phyloP scores from a whole-genome alignment of 2,797 vertebrate species.

The Arctocebus calabarensis region DNA sequence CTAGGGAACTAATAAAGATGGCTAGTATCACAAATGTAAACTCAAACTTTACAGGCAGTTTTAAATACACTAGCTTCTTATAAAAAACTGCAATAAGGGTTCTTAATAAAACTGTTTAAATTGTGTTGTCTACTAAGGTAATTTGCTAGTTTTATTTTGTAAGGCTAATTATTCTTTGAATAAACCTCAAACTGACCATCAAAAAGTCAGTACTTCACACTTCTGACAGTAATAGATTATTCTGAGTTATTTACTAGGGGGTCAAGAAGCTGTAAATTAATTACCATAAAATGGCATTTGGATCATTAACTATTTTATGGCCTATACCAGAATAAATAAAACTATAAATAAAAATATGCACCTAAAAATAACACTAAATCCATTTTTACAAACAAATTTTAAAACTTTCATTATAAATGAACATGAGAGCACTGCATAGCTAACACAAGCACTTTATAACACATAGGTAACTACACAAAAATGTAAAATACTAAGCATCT shows the following conservation, averaged over 20 bases:
- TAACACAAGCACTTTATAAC: neutral
- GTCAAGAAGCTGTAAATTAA: slow-evolving; percentile 7
- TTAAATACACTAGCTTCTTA: slow-evolving; percentile 19
- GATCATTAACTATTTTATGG: neutral
- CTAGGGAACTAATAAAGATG: neutral
- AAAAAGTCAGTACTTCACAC: neutral
- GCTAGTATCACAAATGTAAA: neutral
- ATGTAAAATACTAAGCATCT: neutral
- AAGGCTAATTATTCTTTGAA: slow-evolving; percentile 28
- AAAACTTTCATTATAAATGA: neutral
- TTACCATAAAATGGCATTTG: neutral
- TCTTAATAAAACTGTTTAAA: slow-evolving; percentile 25
- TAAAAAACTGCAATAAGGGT: neutral
- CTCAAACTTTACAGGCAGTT: neutral
- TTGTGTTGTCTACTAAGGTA: neutral
- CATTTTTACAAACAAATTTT: neutral
- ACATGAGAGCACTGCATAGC: neutral
- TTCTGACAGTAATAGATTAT: slow-evolving; percentile 3
- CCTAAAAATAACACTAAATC: neutral
- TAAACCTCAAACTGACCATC: slow-evolving; percentile 6
- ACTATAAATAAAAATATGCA: neutral
- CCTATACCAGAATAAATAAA: neutral
- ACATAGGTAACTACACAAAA: neutral
- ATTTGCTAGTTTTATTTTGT: slow-evolving; percentile 3
- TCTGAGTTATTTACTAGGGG: neutral